Evolutionary conservation across 2,113 vertebrate species (phyloP), one percentile per base, ranked within the genome.

Genomic region (Petaurus breviceps): DNA sequence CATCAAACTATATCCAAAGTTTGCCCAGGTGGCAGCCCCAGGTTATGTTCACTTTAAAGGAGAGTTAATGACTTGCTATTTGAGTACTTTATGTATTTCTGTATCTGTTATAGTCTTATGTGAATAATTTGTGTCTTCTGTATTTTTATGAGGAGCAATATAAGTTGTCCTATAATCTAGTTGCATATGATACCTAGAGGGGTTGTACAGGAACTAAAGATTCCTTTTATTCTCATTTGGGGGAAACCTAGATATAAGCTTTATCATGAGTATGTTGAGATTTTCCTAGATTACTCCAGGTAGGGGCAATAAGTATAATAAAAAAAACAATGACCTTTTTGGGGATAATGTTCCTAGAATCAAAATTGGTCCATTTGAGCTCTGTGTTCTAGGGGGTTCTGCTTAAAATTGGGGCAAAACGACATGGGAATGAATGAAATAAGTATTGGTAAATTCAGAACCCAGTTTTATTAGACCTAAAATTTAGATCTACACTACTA

Each of bases 401-500:
- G 37, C 28, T 11, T 68, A 37, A 68, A 37, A 68, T 68, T 37
- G 31, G 57, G 11, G 57, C 10, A 55, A 31, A 94, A 77, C 47
- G 68, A 84, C 23, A 90, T 91, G 91, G 52, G 26, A 90, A 49
- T 89, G 54, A 91, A 47, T 95, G 54, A 93, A 97, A 94, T 93
- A 96, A 92, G 91, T 91, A 92, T 90, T 90, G 52, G 46, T 91
- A 53, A 51, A 51, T 95, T 84, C 52, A 93, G 12, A 68, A 37
- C 57, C 11, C 57, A 68, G 37, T 91, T 68, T 92, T 68, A 92
- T 31, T 57, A 25, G n/a, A 52, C 90, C 53, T 94, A 46, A 26
- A 93, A 47, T 95, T 95, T 96, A 5, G 16, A 91, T 93, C 49
- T 92, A 5, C 95, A 92, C n/a, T 93, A 57, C 19, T 93, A 37